Base-by-base conservation (phyloP, 2,888 invertebrate genomes). In the Pollenia griseotomentosa region DNA sequence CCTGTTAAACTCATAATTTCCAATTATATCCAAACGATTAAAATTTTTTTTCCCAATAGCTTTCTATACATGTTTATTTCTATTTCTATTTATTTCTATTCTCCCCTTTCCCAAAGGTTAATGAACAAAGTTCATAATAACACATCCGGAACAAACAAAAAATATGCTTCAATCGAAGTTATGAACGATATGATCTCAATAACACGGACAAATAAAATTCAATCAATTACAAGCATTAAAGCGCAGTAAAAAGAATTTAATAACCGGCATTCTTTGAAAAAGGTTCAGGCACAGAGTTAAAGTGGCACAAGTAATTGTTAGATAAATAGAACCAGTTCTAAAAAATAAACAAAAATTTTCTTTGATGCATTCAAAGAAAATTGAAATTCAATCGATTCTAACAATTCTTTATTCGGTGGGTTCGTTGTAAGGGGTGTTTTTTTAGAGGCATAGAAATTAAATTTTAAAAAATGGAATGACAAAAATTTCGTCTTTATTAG, bases 141-240 rank as follows among this genome's bases (percentile, higher is more conserved):
- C 59, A 83, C 80, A 83, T 86, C 86, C 83, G 86, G 86, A 48
- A 61, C 79, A 78, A 48, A 86, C 79, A 78, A 63, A n/a, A 65
- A 66, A 66, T 71, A 73, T 80, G 55, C 66, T 79, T 80, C 65
- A 57, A 83, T 65, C 78, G 61, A 68, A 61, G 59, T 46, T 23
- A 66, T 19, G 61, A 71, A 14, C 44, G 65, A 53, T 51, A 61
- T 59, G 74, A 83, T 83, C 79, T 65, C 75, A 59, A 79, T 83
- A 83, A 55, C 46, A 11, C 55, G 46, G 10, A 73, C 46, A 81
- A 65, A 77, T 66, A 63, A 59, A 19, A 74, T 68, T 83, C 48
- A 70, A 79, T 79, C 74, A 84, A 79, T 84, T 83, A 83, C 23
- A 1, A 61, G 3, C 40, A 57, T 48, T 14, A 51, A 70, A 73